phyloP scores from a whole-genome alignment of 2,113 vertebrate genomes.

The Odocoileus virginianus region DNA sequence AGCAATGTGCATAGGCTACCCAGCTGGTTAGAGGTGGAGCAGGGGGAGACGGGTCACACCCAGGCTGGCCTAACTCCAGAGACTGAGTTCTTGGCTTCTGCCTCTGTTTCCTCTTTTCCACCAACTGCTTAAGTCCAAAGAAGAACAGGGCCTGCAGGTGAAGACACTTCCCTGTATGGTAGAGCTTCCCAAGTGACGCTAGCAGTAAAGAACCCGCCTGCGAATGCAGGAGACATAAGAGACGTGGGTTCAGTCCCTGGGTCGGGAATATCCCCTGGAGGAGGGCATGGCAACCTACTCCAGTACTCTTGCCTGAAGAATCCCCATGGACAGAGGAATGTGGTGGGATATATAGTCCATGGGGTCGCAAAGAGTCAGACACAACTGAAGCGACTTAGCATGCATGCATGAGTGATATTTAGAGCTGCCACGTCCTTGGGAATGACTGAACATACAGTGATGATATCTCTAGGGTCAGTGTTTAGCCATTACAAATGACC shows the following conservation, averaged over 20 bases:
- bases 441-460: neutral
- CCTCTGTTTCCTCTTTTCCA: neutral
- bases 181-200: neutral
- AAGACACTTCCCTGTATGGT: neutral
- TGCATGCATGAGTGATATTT: neutral
- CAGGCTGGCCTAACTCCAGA: neutral
- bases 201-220: neutral
- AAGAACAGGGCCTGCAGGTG: neutral
- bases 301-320: neutral
- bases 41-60: neutral
- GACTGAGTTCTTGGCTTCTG: neutral
- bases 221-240: neutral
- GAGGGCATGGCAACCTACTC: neutral
- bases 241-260: neutral
- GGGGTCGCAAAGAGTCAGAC: neutral
- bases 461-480: neutral
- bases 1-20: neutral
- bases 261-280: neutral
- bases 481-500: neutral
- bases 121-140: neutral
- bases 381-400: neutral
- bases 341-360: neutral
- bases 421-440: neutral
- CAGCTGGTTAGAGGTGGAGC: neutral
- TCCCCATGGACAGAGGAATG: neutral